Conservation (phyloP, 2,888 invertebrate genomes). For the Lagria hirta region DNA sequence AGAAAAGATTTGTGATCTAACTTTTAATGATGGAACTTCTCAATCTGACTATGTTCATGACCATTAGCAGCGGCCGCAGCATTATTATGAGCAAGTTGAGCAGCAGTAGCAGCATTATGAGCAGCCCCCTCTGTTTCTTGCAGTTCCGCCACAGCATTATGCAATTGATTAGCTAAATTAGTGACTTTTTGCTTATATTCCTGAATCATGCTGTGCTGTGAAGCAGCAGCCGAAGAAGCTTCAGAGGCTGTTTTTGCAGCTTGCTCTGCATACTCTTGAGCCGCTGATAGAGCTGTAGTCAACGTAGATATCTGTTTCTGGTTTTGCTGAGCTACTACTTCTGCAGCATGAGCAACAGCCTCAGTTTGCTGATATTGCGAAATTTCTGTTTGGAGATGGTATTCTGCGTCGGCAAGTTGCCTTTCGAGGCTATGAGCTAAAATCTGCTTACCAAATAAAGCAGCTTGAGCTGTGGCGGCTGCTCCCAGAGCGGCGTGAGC, state of each 20-base stretch:
- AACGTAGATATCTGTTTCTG: constrained; percentile 65
- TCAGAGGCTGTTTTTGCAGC: constrained; percentile 69
- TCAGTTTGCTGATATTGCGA: constrained; percentile 72
- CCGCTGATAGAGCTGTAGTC: constrained; percentile 64
- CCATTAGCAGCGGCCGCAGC: constrained; percentile 67
- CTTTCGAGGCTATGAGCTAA: constrained; percentile 60
- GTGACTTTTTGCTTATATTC: constrained; percentile 67
- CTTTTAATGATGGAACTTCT: too few relatives aligned
- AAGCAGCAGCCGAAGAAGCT: constrained; percentile 68
- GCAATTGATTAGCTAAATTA: constrained; percentile 64
- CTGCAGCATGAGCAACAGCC: constrained; percentile 66
- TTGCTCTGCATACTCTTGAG: constrained; percentile 64
- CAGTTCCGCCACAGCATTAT: constrained; percentile 66
- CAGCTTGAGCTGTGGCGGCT: constrained; percentile 58
- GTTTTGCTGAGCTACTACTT: constrained; percentile 69
- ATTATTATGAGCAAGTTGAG: constrained; percentile 69
- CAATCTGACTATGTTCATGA: too few relatives aligned
- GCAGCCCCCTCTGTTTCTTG: constrained; percentile 70
- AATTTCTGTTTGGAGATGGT: constrained; percentile 65
- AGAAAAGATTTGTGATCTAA: too few relatives aligned
- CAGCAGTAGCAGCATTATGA: constrained; percentile 64
- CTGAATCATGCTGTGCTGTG: constrained; percentile 72
- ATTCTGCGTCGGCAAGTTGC: constrained; percentile 67
- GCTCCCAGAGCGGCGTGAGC: constrained; percentile 66
- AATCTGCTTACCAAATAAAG: constrained; percentile 62